A percentile compares a stretch with the other conserved stretches of the same genome.
Evolutionary conservation across 2,888 invertebrate genomes (phyloP).

Genomic region (Automeris io): DNA sequence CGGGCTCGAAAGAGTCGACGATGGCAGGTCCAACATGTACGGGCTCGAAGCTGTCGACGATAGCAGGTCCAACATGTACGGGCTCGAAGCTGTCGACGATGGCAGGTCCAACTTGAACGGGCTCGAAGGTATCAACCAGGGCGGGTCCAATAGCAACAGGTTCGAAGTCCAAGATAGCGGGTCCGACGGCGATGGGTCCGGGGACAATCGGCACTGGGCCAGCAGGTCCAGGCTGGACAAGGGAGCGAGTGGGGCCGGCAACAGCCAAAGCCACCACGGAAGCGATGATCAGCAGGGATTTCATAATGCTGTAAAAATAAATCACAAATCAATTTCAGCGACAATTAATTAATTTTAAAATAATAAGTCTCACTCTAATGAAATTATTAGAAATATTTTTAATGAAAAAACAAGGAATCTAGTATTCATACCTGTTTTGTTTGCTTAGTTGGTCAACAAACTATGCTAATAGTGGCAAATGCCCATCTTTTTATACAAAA

Average conservation of each 20-base stretch:
- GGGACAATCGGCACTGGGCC: slow-evolving; percentile 17
- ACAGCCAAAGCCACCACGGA: slow-evolving; percentile 30
- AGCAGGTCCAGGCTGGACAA: slow-evolving; percentile 15
- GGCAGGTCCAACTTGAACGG: slow-evolving; percentile 17
- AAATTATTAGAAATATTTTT: background rate
- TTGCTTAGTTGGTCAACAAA: slow-evolving; percentile 20
- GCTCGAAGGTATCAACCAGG: slow-evolving; percentile 11
- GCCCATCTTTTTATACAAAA: slow-evolving; percentile 22
- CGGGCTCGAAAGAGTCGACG: slow-evolving; percentile 10
- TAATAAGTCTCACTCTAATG: background rate
- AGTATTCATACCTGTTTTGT: slow-evolving; percentile 19
- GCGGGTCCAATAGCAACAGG: slow-evolving; percentile 18
- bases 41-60: slow-evolving; percentile 10
- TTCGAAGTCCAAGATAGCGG: slow-evolving; percentile 6
- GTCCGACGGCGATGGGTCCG: slow-evolving; percentile 12
- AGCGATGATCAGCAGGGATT: slow-evolving; percentile 31
- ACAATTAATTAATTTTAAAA: background rate
- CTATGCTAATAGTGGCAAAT: slow-evolving; percentile 14
- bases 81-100: slow-evolving; percentile 9
- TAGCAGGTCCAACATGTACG: slow-evolving; percentile 11
- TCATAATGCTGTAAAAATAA: slow-evolving; percentile 26
- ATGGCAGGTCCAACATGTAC: slow-evolving; percentile 16
- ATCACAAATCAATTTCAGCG: background rate
- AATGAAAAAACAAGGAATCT: background rate
- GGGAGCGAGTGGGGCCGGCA: slow-evolving; percentile 25